A percentile compares a stretch with the other conserved stretches of the same genome.
phyloP scores from a whole-genome alignment of 1,140 invertebrate genomes.

The Macrotrachela quadricornifera region DNA sequence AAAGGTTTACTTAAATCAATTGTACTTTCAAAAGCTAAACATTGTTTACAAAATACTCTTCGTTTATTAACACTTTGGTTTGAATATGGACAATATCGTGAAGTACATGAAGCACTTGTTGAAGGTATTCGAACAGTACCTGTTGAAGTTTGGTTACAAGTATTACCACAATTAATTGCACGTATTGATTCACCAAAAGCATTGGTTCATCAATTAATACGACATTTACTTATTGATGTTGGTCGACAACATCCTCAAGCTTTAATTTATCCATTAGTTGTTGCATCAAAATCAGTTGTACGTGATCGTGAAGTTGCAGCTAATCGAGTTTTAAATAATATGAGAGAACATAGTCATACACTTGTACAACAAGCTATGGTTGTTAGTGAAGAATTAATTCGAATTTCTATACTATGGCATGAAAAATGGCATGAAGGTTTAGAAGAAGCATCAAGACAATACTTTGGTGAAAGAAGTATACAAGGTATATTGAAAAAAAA shows the following conservation, averaged over 20 bases:
- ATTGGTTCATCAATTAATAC: conserved; percentile 65
- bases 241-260: conserved; percentile 56
- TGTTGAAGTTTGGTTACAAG: conserved; percentile 93
- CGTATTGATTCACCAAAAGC: conserved; percentile 76
- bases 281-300: conserved; percentile 81
- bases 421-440: conserved; percentile 96
- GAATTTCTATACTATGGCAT: conserved; percentile 96
- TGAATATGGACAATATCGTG: conserved; percentile 16
- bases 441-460: conserved; percentile 83
- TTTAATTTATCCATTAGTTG: conserved; percentile 83
- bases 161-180: conserved; percentile 93
- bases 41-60: conserved; percentile 88
- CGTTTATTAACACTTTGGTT: conserved; percentile 35
- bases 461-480: conserved; percentile 62
- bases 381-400: conserved; percentile 80
- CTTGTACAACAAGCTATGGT: conserved; percentile 76
- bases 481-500: not conserved
- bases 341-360: conserved; percentile 73
- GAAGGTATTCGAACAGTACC: conserved; percentile 77
- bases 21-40: conserved; percentile 53
- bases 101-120: conserved; percentile 73
- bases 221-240: conserved; percentile 77
- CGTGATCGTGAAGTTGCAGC: conserved; percentile 40
- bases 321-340: conserved; percentile 76
- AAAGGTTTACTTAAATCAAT: conserved; percentile 89